Evolutionary conservation across 1,140 invertebrate species (phyloP).

Genomic region (Charaxes varanes): DNA sequence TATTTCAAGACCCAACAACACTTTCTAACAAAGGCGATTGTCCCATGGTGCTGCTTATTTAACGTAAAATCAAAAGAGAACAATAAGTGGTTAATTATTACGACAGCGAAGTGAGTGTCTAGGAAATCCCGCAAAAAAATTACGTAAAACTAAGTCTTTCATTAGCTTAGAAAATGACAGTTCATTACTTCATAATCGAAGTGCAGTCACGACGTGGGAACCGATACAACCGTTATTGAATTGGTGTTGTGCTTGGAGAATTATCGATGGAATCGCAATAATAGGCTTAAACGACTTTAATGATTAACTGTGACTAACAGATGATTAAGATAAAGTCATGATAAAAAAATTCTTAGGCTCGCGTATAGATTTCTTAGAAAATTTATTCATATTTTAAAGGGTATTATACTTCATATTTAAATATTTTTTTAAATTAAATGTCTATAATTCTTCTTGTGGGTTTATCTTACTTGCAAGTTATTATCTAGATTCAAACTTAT

Average conservation of each 20-base stretch:
- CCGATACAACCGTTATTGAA: conserved; percentile 7
- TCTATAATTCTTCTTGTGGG: too few relatives aligned
- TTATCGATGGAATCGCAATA: conserved; percentile 3
- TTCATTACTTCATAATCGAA: conserved; percentile 6
- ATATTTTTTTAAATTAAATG: too few relatives aligned
- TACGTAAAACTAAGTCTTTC: conserved; percentile 1
- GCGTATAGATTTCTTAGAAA: too few relatives aligned
- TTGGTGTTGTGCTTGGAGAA: background rate
- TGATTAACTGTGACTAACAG: background rate
- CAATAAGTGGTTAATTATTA: too few relatives aligned
- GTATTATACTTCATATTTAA: too few relatives aligned
- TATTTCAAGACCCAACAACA: too few relatives aligned
- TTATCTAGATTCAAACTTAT: background rate
- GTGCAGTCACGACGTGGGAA: conserved; percentile 8
- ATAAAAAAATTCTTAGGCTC: too few relatives aligned
- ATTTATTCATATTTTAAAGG: too few relatives aligned
- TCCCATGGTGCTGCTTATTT: too few relatives aligned
- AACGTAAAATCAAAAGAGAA: too few relatives aligned
- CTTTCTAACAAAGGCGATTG: too few relatives aligned
- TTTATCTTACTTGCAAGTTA: background rate
- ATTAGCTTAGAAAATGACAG: background rate
- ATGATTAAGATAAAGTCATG: background rate
- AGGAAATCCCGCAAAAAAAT: conserved; percentile 2
- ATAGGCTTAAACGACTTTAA: background rate
- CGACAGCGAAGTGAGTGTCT: too few relatives aligned